Percentiles rank a stretch among this genome's conserved stretches.
Evolutionary conservation across 2,113 vertebrate genomes (phyloP).

Genomic region (Dasyprocta punctata): DNA sequence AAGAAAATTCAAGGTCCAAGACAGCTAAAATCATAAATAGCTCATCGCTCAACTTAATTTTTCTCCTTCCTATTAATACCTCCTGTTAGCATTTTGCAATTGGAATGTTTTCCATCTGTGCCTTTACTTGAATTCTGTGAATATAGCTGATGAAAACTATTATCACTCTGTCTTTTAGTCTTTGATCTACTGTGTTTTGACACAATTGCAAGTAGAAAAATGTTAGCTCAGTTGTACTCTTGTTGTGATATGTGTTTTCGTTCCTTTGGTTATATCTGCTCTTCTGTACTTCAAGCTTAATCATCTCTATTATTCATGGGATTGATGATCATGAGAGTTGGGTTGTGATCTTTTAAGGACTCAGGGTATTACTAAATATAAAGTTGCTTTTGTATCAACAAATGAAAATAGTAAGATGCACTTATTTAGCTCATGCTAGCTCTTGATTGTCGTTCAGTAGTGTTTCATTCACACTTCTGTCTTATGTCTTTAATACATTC

Average conservation of each 20-base stretch:
- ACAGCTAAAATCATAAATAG: conserved; percentile 53
- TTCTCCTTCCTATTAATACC: conserved; percentile 37
- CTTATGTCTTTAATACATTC: background rate
- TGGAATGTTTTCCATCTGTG: conserved; percentile 69
- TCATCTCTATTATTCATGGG: background rate
- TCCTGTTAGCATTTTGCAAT: conserved; percentile 67
- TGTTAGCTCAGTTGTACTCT: background rate
- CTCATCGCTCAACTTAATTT: conserved; percentile 70
- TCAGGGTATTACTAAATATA: background rate
- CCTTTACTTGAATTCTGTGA: conserved; percentile 67
- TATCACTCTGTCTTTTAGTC: conserved; percentile 64
- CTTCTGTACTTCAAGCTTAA: conserved; percentile 19
- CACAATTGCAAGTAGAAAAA: conserved; percentile 58
- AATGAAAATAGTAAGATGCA: background rate
- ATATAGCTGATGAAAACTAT: conserved; percentile 63
- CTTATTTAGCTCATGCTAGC: background rate
- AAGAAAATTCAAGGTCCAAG: conserved; percentile 44
- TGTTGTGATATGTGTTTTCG: conserved; percentile 14
- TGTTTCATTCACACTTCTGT: background rate
- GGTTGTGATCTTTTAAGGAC: background rate
- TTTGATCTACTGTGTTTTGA: conserved; percentile 56
- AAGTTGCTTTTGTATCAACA: background rate
- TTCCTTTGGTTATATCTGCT: background rate
- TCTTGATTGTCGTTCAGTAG: background rate
- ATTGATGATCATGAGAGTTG: background rate